Evolutionary conservation across 1,140 invertebrate genomes (phyloP).

Genomic region (Lepidurus apus): DNA sequence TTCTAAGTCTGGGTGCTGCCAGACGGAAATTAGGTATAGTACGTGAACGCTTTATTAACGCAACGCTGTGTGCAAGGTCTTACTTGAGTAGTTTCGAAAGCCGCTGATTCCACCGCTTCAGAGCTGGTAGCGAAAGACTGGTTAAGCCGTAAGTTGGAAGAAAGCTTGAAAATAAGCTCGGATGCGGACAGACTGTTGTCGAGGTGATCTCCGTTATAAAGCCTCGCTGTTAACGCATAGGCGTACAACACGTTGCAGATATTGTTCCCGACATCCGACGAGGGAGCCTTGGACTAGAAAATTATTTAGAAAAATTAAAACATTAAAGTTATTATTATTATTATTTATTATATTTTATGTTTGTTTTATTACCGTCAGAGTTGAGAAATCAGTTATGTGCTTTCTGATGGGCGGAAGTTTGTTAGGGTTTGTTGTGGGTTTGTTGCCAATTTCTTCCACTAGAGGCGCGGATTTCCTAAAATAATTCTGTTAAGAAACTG

Average conservation of each 20-base stretch:
- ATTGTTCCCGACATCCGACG: constrained; percentile 26
- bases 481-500: neutral
- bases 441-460: neutral
- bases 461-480: neutral
- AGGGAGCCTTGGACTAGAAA: constrained; percentile 23
- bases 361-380: neutral
- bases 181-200: too few species aligned
- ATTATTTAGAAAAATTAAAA: neutral
- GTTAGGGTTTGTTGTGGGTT: neutral
- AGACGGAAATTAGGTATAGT: too few species aligned
- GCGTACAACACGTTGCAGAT: constrained; percentile 25
- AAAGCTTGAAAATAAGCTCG: too few species aligned
- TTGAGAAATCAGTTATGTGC: neutral
- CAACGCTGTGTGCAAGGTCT: too few species aligned
- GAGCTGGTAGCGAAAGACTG: too few species aligned
- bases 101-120: too few species aligned
- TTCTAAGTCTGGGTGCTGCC: too few species aligned
- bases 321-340: neutral
- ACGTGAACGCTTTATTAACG: too few species aligned
- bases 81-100: too few species aligned
- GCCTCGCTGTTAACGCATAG: neutral
- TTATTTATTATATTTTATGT: too few species aligned
- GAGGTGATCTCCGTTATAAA: neutral
- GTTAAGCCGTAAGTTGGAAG: too few species aligned
- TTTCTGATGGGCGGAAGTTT: neutral